Conservation (phyloP, 2,113 vertebrate species). For the Paraplagusia blochii region DNA sequence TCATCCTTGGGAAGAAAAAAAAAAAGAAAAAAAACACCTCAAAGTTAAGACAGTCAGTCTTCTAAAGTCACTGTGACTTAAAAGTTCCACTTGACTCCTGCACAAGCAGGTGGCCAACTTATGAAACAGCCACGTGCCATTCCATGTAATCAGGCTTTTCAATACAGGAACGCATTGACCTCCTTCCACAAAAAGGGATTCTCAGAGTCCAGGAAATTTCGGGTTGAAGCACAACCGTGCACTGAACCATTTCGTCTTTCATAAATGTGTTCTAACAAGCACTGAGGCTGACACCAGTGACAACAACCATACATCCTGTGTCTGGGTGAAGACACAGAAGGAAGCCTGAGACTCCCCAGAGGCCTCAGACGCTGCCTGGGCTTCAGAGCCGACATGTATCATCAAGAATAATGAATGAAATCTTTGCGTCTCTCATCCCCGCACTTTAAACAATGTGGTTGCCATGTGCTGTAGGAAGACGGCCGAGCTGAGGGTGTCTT, state of each 20-base stretch:
- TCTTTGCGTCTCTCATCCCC: constrained; percentile 24
- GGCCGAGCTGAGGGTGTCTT: neutral
- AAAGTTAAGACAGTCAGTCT: neutral
- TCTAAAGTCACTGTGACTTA: neutral
- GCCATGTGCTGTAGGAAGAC: constrained; percentile 20
- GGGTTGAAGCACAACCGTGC: constrained; percentile 27
- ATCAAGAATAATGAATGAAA: constrained; percentile 29
- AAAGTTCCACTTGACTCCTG: neutral
- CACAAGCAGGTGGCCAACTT: neutral
- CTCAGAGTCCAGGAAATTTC: constrained; percentile 7
- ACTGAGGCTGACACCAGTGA: constrained; percentile 48
- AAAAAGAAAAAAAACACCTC: neutral
- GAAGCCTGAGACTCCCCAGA: constrained; percentile 38
- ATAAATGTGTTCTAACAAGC: constrained; percentile 54
- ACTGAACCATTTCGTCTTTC: constrained; percentile 36
- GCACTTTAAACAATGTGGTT: constrained; percentile 31
- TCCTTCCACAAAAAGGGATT: neutral
- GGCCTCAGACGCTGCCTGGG: constrained; percentile 32
- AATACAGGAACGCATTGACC: neutral
- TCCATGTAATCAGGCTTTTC: neutral
- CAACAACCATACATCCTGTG: constrained; percentile 51
- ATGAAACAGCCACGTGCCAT: neutral
- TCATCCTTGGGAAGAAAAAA: neutral
- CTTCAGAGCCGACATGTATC: constrained; percentile 41
- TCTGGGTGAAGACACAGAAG: constrained; percentile 31